A percentile compares a stretch with the other conserved stretches of the same genome.
Evolutionary conservation across 1,140 invertebrate genomes (phyloP).

Genomic region (Trachelipus rathkii): DNA sequence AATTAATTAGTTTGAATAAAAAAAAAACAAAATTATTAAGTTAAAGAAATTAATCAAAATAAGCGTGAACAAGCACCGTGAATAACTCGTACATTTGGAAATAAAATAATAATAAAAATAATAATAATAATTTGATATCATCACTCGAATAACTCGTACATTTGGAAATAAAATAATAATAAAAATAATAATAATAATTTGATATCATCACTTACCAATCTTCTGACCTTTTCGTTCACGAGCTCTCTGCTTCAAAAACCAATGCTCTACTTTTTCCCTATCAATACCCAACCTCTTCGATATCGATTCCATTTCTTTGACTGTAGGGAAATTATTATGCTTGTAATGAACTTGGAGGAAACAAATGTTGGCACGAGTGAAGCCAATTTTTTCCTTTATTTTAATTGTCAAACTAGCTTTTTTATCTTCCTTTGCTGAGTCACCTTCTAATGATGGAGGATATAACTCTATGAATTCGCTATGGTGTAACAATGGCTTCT

Average conservation of each 20-base stretch:
- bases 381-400: neutral
- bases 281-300: neutral
- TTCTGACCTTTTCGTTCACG: neutral
- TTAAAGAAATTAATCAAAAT: too few species aligned
- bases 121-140: too few species aligned
- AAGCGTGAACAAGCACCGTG: too few species aligned
- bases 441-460: neutral
- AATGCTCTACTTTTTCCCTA: neutral
- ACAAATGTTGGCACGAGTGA: neutral
- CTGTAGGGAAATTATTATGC: neutral
- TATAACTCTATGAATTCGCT: neutral
- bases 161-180: neutral
- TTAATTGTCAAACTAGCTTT: neutral
- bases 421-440: neutral
- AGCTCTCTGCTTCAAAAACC: neutral
- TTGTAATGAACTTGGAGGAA: constrained; percentile 6
- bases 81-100: too few species aligned
- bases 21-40: too few species aligned
- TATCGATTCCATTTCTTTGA: neutral
- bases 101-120: too few species aligned
- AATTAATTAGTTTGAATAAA: too few species aligned
- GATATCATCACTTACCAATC: neutral
- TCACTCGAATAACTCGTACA: too few species aligned
- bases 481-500: neutral
- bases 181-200: neutral